These are phyloP conservation scores for Sibirionetta formosa DNA, from an alignment of 2,797 vertebrate species.

Conservation along the genomic window DNA sequence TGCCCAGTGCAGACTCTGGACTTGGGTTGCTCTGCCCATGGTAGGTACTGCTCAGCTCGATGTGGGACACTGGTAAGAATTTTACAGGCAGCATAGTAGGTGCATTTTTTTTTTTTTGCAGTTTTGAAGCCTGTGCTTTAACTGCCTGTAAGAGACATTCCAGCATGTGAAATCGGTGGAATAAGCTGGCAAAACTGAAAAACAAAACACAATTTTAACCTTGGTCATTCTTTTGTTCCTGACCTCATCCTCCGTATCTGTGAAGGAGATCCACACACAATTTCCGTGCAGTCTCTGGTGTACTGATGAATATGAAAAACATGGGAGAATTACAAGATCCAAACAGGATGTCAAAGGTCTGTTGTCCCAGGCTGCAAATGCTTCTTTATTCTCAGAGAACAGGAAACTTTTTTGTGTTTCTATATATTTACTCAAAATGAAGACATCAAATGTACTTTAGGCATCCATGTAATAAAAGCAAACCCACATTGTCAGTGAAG, in stretches of 20 bases:
- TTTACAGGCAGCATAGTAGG: neutral
- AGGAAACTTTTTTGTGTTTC: neutral
- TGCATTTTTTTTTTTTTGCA: neutral
- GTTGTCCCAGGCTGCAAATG: neutral
- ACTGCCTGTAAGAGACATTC: neutral
- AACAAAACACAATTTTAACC: neutral
- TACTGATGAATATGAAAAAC: neutral
- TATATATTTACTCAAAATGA: neutral
- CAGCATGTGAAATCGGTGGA: neutral
- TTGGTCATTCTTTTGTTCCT: neutral
- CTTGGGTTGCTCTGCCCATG: accelerated
- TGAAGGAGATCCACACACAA: neutral
- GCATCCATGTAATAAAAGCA: neutral
- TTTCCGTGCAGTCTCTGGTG: neutral
- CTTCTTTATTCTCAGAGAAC: neutral
- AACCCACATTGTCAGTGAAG: neutral
- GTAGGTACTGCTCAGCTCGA: neutral
- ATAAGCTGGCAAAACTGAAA: neutral
- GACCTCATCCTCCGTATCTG: neutral
- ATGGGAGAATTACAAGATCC: neutral
- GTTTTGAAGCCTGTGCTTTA: neutral
- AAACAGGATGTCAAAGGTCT: neutral
- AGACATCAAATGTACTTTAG: neutral
- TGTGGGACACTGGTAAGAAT: neutral
- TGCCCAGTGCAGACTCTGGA: neutral